Conservation (phyloP, 1,140 invertebrate species). For the Heliconius hewitsoni region DNA sequence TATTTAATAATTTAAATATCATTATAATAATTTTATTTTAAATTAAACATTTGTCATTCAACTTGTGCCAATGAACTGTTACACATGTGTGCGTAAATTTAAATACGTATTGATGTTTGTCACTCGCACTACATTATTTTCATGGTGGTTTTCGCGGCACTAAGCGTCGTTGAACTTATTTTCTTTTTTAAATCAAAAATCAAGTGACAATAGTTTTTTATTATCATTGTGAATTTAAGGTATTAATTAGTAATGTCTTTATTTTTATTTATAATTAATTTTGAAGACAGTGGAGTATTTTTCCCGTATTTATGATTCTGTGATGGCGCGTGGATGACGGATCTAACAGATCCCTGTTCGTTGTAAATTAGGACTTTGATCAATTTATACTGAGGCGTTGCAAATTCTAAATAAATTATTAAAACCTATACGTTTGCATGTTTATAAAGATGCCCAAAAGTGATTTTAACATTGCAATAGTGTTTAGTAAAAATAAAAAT, state of each 20-base stretch:
- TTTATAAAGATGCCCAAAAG: slow-evolving; percentile 42
- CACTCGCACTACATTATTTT: slow-evolving; percentile 55
- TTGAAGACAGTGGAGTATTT: slow-evolving; percentile 24
- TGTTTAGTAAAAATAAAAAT: slow-evolving; percentile 67
- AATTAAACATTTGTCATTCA: slow-evolving; percentile 12
- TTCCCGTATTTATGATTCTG: slow-evolving; percentile 48
- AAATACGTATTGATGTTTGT: slow-evolving; percentile 36
- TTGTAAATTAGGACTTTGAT: slow-evolving; percentile 73
- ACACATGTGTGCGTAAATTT: slow-evolving; percentile 38
- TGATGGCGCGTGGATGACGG: slow-evolving; percentile 71
- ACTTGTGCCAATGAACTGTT: slow-evolving; percentile 44
- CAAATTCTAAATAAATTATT: slow-evolving; percentile 52
- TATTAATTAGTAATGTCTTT: slow-evolving; percentile 38
- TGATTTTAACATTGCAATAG: slow-evolving; percentile 32
- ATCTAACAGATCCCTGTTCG: slow-evolving; percentile 55
- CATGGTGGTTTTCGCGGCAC: slow-evolving; percentile 70
- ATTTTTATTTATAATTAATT: slow-evolving; percentile 23
- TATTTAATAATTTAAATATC: neutral
- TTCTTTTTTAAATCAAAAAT: slow-evolving; percentile 55
- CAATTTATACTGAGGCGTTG: slow-evolving; percentile 53
- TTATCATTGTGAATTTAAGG: slow-evolving; percentile 47
- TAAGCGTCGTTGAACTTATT: slow-evolving; percentile 71
- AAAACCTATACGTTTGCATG: slow-evolving; percentile 45
- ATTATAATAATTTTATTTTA: neutral
- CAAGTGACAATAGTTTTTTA: slow-evolving; percentile 40